These are phyloP conservation scores for Aurelia sp. DNA, from an alignment of 30 jellyfish, hydroid and myxozoan species.

Conservation along the genomic window DNA sequence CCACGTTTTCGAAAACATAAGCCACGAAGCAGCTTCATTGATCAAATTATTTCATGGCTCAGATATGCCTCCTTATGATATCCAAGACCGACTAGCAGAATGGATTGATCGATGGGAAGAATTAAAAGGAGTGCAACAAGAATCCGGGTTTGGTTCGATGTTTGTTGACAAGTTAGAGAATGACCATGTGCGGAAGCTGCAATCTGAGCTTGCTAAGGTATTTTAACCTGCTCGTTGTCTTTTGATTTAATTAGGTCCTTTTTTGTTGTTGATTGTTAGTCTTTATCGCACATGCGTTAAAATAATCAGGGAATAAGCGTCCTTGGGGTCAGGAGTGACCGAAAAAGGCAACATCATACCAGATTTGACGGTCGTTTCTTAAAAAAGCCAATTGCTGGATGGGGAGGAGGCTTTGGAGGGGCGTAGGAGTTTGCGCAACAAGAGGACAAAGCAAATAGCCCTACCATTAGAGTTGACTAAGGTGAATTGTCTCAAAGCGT, in stretches of 20 bases:
- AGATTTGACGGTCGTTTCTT: too few relatives aligned
- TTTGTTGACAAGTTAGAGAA: conserved; percentile 34
- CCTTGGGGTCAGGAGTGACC: too few relatives aligned
- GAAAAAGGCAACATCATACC: too few relatives aligned
- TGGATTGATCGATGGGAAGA: conserved; percentile 63
- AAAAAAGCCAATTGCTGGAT: too few relatives aligned
- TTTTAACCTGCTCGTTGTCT: neutral
- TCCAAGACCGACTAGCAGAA: conserved; percentile 31
- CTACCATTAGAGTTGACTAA: too few relatives aligned
- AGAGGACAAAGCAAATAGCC: too few relatives aligned
- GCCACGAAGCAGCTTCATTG: conserved; percentile 61
- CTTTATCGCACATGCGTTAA: too few relatives aligned
- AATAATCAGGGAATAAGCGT: too few relatives aligned
- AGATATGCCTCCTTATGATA: conserved; percentile 74
- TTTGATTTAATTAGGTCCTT: neutral
- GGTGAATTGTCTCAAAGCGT: too few relatives aligned
- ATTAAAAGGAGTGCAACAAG: conserved; percentile 7
- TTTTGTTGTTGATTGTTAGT: too few relatives aligned
- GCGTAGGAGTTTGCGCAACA: too few relatives aligned
- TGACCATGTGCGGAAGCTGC: conserved; percentile 35
- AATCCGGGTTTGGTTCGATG: neutral
- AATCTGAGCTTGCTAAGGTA: conserved; percentile 62
- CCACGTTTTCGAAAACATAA: conserved; percentile 20
- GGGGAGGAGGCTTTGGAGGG: too few relatives aligned
- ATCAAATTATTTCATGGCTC: conserved; percentile 49